phyloP scores from a whole-genome alignment of 2,113 vertebrate genomes.

The Oreocharis arfaki region DNA sequence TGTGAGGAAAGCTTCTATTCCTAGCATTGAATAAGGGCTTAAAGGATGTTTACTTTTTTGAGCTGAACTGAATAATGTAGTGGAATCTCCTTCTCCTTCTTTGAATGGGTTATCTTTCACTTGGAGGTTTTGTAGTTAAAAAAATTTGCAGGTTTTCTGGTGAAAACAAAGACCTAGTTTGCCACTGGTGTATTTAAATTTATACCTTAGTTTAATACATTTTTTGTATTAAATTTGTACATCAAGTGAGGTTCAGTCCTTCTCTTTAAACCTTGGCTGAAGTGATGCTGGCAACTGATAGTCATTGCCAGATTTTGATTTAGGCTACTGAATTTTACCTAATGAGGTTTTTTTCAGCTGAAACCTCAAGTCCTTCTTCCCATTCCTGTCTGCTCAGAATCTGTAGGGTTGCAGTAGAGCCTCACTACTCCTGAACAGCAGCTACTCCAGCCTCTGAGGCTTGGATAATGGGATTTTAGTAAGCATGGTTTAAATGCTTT shows the following conservation, averaged over 20 bases:
- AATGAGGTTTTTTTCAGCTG: background rate
- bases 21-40: background rate
- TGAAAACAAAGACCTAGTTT: background rate
- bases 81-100: background rate
- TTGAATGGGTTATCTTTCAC: background rate
- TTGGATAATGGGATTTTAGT: background rate
- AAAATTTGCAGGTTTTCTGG: background rate
- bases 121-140: background rate
- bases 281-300: background rate
- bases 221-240: background rate
- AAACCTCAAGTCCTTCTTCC: background rate
- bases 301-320: background rate
- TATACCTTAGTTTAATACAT: background rate
- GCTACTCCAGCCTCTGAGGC: background rate
- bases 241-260: background rate
- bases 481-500: background rate
- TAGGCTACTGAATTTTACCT: background rate
- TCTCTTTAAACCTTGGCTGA: background rate
- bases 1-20: background rate
- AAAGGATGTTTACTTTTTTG: background rate
- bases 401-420: background rate
- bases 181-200: background rate
- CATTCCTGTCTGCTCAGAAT: background rate
- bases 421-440: background rate
- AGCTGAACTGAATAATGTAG: background rate